Conservation (phyloP, 2,797 vertebrate species). For the Eulemur albifrons region DNA sequence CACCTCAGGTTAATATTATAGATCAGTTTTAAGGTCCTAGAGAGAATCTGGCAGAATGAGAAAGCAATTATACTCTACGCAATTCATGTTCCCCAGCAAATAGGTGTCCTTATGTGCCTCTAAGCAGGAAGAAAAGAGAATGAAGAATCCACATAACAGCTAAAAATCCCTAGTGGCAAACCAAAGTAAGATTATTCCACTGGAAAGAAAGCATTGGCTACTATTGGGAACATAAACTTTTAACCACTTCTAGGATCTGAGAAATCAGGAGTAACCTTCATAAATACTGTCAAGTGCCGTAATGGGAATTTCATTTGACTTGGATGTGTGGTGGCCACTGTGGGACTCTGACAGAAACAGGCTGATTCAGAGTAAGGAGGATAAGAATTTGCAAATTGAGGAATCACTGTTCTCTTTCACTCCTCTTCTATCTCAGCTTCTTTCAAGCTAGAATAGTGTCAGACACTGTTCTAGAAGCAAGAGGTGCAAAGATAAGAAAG, state of each 20-base stretch:
- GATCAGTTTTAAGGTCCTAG: not conserved
- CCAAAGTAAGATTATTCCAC: not conserved
- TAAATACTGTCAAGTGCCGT: not conserved
- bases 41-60: not conserved
- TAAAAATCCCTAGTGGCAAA: conserved; percentile 1
- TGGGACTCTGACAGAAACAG: not conserved
- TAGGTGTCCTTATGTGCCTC: not conserved
- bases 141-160: not conserved
- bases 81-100: not conserved
- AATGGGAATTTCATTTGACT: not conserved
- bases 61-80: conserved; percentile 16
- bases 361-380: not conserved
- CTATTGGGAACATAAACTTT: not conserved
- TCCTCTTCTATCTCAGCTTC: not conserved
- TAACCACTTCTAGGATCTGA: not conserved
- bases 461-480: not conserved
- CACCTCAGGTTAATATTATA: conserved; percentile 1
- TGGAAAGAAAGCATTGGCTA: not conserved
- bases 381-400: not conserved
- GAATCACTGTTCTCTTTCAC: not conserved
- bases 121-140: not conserved
- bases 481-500: not conserved
- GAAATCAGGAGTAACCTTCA: not conserved
- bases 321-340: no score
- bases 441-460: no score